phyloP scores from a whole-genome alignment of 2,113 vertebrate species.

The Ammospiza caudacuta region DNA sequence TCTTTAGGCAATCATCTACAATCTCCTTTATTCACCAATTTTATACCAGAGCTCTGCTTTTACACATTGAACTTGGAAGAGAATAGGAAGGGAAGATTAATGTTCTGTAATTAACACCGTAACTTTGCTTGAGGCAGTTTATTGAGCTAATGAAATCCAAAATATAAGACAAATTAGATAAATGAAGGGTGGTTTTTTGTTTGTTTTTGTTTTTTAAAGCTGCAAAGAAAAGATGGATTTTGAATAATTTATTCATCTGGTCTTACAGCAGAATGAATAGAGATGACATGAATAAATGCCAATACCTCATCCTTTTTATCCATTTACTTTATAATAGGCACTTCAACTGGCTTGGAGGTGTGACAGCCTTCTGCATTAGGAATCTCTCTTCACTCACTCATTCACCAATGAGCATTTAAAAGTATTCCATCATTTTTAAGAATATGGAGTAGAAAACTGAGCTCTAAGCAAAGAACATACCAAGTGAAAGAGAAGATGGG shows the following conservation, averaged over 20 bases:
- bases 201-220: background rate
- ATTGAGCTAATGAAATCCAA: background rate
- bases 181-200: fast-evolving
- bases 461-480: background rate
- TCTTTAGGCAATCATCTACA: background rate
- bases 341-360: background rate
- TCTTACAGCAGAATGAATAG: background rate
- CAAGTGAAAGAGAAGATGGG: background rate
- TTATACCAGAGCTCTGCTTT: background rate
- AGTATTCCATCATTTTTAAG: background rate
- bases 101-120: constrained; percentile 3
- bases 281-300: background rate
- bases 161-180: background rate
- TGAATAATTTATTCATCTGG: background rate
- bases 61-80: background rate
- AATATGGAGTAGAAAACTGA: background rate
- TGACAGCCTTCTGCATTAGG: background rate
- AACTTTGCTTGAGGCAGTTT: background rate
- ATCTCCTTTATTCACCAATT: background rate
- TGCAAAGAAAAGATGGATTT: background rate
- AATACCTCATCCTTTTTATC: background rate
- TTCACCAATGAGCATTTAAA: background rate
- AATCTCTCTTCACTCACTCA: background rate
- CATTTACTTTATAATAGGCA: background rate
- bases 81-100: background rate